phyloP scores from a whole-genome alignment of 2,888 invertebrate genomes.

The Campoletis raptor region DNA sequence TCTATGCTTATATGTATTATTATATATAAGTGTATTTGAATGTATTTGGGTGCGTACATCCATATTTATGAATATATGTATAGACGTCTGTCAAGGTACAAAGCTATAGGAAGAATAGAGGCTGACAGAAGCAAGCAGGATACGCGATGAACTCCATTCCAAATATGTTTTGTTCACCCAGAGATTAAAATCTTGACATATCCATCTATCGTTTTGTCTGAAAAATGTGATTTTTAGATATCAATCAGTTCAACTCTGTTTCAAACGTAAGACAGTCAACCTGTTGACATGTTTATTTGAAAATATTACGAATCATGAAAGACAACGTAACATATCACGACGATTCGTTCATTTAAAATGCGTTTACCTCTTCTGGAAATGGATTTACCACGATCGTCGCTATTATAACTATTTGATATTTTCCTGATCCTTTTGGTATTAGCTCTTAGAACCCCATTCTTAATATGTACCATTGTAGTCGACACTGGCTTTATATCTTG shows the following conservation, averaged over 20 bases:
- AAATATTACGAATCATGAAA: no score
- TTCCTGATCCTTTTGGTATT: no score
- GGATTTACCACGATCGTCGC: no score
- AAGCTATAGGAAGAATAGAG: slow-evolving; percentile 36
- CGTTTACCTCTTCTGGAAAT: no score
- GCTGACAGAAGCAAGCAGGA: slow-evolving; percentile 46
- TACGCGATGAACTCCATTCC: neutral
- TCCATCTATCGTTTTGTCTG: neutral
- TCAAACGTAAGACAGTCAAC: neutral
- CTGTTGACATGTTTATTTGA: neutral
- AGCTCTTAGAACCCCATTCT: no score
- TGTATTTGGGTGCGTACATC: neutral
- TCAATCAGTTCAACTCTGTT: slow-evolving; percentile 7
- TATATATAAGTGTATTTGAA: slow-evolving; percentile 5
- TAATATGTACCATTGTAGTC: no score
- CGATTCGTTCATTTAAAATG: no score
- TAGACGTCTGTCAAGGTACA: neutral
- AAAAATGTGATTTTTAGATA: neutral
- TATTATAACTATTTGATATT: no score
- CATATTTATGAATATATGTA: neutral
- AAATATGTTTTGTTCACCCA: slow-evolving; percentile 12
- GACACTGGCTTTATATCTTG: no score
- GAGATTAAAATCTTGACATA: slow-evolving; percentile 10
- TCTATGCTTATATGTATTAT: neutral
- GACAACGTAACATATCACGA: no score